A percentile compares a stretch with the other conserved stretches of the same genome.
Conservation (phyloP, 2,113 vertebrate species). For the Chiloscyllium plagiosum region DNA sequence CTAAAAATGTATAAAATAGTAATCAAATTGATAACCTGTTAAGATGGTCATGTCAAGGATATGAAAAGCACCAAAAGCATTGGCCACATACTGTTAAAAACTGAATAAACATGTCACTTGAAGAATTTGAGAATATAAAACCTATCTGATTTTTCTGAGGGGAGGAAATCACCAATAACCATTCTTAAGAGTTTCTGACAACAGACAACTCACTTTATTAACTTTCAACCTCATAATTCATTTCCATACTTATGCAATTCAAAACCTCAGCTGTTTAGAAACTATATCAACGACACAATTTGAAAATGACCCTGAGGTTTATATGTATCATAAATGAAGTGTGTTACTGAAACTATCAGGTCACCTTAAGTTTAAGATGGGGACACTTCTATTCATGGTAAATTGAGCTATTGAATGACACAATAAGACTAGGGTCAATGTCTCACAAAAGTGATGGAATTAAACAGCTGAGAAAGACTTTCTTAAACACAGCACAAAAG, state of each 20-base stretch:
- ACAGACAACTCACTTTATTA: not conserved
- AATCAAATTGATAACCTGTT: not conserved
- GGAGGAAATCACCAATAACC: not conserved
- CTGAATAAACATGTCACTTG: not conserved
- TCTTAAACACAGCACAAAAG: not conserved
- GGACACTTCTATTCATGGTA: not conserved
- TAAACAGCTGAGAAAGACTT: not conserved
- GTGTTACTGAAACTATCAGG: not conserved
- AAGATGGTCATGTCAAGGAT: not conserved
- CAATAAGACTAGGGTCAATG: not conserved
- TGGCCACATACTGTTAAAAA: not conserved
- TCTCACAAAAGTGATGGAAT: not conserved
- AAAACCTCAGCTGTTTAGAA: not conserved
- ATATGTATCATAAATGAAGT: not conserved
- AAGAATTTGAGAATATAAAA: constrained; percentile 1
- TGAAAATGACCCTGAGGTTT: not conserved
- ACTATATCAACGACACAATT: not conserved
- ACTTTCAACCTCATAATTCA: not conserved
- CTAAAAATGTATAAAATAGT: not conserved
- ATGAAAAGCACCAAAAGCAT: not conserved
- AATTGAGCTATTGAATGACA: not conserved
- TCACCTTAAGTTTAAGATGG: not conserved
- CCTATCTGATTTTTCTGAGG: not conserved
- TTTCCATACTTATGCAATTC: not conserved
- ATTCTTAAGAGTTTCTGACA: not conserved